A percentile compares a stretch with the other conserved stretches of the same genome.
These are phyloP conservation scores for Ceratoteleas bidentatus DNA, from an alignment of 1,140 invertebrate species.

Conservation along the genomic window DNA sequence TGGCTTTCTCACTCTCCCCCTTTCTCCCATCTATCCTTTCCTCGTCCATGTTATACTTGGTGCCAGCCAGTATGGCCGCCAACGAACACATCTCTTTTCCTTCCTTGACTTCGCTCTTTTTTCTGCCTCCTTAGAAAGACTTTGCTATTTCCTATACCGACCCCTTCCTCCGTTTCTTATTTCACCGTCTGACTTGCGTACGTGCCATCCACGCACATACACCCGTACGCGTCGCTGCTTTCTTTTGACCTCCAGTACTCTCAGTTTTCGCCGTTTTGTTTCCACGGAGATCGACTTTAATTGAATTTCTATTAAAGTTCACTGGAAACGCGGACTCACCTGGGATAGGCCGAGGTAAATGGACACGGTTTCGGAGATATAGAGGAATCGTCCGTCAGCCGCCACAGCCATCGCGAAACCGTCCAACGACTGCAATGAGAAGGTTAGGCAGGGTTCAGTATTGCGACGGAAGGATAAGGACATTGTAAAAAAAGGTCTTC, in stretches of 20 bases:
- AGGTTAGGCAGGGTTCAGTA: too few relatives aligned
- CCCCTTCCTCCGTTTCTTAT: slow-evolving; percentile 20
- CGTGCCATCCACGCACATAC: slow-evolving; percentile 64
- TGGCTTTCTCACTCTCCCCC: slow-evolving; percentile 62
- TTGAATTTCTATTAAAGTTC: slow-evolving; percentile 22
- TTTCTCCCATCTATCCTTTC: slow-evolving; percentile 70
- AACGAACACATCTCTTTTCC: slow-evolving; percentile 75
- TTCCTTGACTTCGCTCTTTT: slow-evolving; percentile 76
- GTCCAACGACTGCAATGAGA: slow-evolving; percentile 92
- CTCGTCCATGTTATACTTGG: slow-evolving; percentile 74
- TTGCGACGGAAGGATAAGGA: too few relatives aligned
- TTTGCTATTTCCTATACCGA: slow-evolving; percentile 54
- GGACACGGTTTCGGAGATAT: slow-evolving; percentile 99
- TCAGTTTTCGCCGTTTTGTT: slow-evolving; percentile 34
- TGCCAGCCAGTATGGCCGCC: slow-evolving; percentile 79
- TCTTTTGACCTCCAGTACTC: slow-evolving; percentile 38
- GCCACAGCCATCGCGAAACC: slow-evolving; percentile 97
- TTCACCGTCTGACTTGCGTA: slow-evolving; percentile 57
- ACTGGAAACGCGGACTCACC: too few relatives aligned
- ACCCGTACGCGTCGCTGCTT: slow-evolving; percentile 63
- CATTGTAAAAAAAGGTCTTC: too few relatives aligned
- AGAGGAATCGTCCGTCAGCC: slow-evolving; percentile 97
- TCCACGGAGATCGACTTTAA: slow-evolving; percentile 45
- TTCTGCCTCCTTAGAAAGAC: slow-evolving; percentile 58
- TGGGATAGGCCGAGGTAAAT: slow-evolving; percentile 99